Percentiles rank a stretch among this genome's conserved stretches.
Evolutionary conservation across 2,113 vertebrate genomes (phyloP).

Genomic region (Gracilinanus agilis): DNA sequence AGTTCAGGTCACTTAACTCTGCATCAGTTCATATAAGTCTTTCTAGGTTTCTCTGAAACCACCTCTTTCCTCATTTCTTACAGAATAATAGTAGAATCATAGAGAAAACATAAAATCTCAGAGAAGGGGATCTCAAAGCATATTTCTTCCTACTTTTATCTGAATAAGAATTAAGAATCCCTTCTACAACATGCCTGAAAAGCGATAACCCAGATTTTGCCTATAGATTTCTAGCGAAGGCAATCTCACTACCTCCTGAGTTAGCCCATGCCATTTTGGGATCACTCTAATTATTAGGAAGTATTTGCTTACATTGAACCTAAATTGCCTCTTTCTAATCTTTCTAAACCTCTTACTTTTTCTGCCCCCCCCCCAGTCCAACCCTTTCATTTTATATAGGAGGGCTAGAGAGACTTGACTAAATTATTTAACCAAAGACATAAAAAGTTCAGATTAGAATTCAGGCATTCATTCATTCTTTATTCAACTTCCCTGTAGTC

Average conservation of each 20-base stretch:
- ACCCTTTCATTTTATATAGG: background rate
- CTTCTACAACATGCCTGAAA: background rate
- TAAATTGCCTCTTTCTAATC: constrained; percentile 5
- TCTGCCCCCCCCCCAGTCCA: background rate
- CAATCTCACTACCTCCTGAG: background rate
- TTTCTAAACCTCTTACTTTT: background rate
- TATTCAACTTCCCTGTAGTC: background rate
- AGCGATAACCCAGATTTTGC: background rate
- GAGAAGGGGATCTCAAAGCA: background rate
- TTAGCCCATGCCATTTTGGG: background rate
- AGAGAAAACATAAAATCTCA: background rate
- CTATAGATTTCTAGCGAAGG: background rate
- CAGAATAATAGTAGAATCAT: background rate
- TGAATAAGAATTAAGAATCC: background rate
- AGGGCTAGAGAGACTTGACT: background rate
- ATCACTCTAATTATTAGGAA: background rate
- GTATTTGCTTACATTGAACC: background rate
- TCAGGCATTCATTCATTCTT: background rate
- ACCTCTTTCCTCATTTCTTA: background rate
- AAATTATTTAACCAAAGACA: background rate
- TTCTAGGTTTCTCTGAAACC: background rate
- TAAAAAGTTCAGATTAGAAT: background rate
- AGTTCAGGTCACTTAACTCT: background rate
- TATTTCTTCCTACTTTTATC: background rate
- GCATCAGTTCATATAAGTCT: background rate